phyloP scores from a whole-genome alignment of 2,888 invertebrate genomes.

The Aphelenchoides bicaudatus region DNA sequence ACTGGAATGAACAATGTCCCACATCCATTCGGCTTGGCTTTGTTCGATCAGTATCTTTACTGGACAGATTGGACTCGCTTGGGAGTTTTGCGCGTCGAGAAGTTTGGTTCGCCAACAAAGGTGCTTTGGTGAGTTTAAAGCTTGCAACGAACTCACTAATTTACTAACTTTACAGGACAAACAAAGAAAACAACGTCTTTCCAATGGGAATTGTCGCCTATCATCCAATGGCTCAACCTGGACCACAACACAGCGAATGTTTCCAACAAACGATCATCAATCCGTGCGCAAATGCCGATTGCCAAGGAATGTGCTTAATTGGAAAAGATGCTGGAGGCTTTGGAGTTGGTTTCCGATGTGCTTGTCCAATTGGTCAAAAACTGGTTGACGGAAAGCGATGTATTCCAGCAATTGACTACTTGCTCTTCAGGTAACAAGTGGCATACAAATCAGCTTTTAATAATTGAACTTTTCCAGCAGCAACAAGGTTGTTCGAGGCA shows the following conservation, averaged over 20 bases:
- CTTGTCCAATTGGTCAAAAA: constrained; percentile 80
- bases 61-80: constrained; percentile 86
- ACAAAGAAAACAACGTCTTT: constrained; percentile 57
- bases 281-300: constrained; percentile 55
- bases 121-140: constrained; percentile 41
- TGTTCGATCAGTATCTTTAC: constrained; percentile 85
- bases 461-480: no score
- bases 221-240: constrained; percentile 56
- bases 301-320: constrained; percentile 81
- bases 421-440: constrained; percentile 66
- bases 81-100: constrained; percentile 44
- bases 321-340: constrained; percentile 72
- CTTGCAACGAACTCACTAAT: constrained; percentile 1
- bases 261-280: constrained; percentile 53
- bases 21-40: constrained; percentile 87
- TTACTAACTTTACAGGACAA: constrained; percentile 30
- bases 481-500: constrained; percentile 82
- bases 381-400: constrained; percentile 57
- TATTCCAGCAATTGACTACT: constrained; percentile 54
- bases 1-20: constrained; percentile 70
- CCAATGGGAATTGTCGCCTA: constrained; percentile 60
- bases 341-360: constrained; percentile 67
- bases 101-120: constrained; percentile 55
- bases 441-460: constrained; percentile 71
- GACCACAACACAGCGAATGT: constrained; percentile 50